Evolutionary conservation across 2,113 vertebrate species (phyloP).

Genomic region (Xenus cinereus): DNA sequence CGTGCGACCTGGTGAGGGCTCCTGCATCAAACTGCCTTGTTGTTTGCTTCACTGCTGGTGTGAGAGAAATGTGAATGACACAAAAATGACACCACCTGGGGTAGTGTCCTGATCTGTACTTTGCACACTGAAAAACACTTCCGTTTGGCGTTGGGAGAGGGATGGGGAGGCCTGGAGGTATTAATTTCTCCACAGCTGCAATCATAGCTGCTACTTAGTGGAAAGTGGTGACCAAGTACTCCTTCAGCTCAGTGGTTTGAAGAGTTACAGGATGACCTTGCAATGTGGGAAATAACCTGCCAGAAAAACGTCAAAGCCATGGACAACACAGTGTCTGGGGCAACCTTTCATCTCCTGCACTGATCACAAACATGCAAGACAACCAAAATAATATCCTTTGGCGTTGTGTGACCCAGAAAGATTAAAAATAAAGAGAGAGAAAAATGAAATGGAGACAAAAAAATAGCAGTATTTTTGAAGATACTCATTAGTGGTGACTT

Average conservation of each 20-base stretch:
- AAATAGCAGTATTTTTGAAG: neutral
- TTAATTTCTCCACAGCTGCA: neutral
- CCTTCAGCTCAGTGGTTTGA: neutral
- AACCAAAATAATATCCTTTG: neutral
- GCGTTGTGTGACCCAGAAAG: neutral
- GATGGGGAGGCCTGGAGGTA: neutral
- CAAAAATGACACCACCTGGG: neutral
- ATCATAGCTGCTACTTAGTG: neutral
- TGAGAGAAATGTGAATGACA: neutral
- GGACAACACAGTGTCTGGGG: neutral
- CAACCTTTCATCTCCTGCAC: neutral
- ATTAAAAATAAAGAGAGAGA: neutral
- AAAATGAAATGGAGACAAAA: neutral
- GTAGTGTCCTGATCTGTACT: neutral
- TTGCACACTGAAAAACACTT: neutral
- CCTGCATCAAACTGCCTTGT: neutral
- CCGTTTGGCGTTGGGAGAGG: neutral
- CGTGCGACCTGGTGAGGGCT: accelerated
- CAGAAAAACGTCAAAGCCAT: neutral
- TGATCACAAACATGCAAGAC: neutral
- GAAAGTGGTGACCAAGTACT: neutral
- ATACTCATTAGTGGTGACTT: neutral
- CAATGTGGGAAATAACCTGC: neutral
- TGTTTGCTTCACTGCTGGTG: neutral
- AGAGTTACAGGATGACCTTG: neutral